Evolutionary conservation across 2,888 invertebrate species (phyloP).

Genomic region (Caradrina clavipalpis): DNA sequence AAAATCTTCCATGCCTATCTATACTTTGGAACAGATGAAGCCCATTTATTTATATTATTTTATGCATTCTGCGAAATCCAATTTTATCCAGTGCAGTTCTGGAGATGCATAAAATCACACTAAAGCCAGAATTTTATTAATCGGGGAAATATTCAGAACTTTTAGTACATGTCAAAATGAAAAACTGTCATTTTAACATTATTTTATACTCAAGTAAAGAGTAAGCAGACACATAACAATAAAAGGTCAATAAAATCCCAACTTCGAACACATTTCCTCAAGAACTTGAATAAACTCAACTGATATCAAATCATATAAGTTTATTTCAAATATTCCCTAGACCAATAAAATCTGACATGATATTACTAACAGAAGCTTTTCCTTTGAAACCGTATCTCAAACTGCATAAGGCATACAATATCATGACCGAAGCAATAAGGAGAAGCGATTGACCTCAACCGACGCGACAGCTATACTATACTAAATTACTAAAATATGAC

Average conservation of each 20-base stretch:
- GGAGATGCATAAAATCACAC: too few species aligned
- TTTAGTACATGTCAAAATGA: background rate
- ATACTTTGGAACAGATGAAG: too few species aligned
- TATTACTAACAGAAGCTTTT: conserved; percentile 7
- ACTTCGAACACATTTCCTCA: conserved; percentile 23
- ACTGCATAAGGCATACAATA: conserved; percentile 34
- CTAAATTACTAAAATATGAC: too few species aligned
- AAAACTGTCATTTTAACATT: conserved; percentile 15
- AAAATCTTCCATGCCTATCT: too few species aligned
- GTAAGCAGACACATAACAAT: conserved; percentile 22
- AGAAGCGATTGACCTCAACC: conserved; percentile 25
- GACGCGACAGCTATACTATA: background rate
- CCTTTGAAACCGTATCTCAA: conserved; percentile 28
- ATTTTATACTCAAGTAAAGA: conserved; percentile 14
- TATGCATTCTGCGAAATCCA: too few species aligned
- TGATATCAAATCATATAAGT: background rate
- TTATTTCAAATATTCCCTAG: conserved; percentile 11
- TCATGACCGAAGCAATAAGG: conserved; percentile 18
- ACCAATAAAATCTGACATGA: conserved; percentile 37
- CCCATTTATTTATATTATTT: too few species aligned
- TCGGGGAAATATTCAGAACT: background rate
- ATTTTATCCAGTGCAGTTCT: too few species aligned
- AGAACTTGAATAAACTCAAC: conserved; percentile 11
- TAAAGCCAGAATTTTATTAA: too few species aligned
- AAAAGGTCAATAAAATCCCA: conserved; percentile 20